phyloP scores from a whole-genome alignment of 1,140 invertebrate species.

The Drosophila tani region DNA sequence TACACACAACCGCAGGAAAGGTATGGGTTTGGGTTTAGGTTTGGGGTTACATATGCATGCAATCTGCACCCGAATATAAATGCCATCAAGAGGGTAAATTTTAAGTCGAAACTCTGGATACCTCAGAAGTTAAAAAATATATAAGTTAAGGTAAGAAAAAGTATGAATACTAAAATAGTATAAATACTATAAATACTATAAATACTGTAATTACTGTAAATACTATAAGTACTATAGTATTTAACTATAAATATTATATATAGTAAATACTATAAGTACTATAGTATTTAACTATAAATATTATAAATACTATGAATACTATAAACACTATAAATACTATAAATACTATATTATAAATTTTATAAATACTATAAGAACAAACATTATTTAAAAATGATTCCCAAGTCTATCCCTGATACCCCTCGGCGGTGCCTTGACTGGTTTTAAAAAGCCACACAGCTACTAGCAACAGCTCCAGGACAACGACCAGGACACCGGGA shows the following conservation, averaged over 20 bases:
- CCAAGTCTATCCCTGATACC: background rate
- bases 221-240: too few species aligned
- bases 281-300: background rate
- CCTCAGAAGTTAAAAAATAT: background rate
- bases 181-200: background rate
- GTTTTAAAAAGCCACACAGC: constrained; percentile 32
- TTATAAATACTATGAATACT: background rate
- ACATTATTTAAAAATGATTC: background rate
- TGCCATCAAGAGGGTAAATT: constrained; percentile 5
- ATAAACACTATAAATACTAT: background rate
- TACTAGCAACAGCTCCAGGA: constrained; percentile 39
- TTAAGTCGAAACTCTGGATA: background rate
- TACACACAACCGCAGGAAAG: constrained; percentile 39
- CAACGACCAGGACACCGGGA: constrained; percentile 18
- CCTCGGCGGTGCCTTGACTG: background rate
- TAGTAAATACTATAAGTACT: too few species aligned
- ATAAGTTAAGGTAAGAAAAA: background rate
- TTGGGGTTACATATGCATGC: constrained; percentile 42
- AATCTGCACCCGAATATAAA: constrained; percentile 33
- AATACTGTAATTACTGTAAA: background rate
- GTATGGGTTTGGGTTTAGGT: background rate
- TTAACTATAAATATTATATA: too few species aligned
- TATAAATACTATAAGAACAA: too few species aligned
- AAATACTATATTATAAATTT: too few species aligned
- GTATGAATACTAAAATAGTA: background rate